These are phyloP conservation scores for Brachycybe producta DNA, from an alignment of 2,888 invertebrate species.

Conservation along the genomic window DNA sequence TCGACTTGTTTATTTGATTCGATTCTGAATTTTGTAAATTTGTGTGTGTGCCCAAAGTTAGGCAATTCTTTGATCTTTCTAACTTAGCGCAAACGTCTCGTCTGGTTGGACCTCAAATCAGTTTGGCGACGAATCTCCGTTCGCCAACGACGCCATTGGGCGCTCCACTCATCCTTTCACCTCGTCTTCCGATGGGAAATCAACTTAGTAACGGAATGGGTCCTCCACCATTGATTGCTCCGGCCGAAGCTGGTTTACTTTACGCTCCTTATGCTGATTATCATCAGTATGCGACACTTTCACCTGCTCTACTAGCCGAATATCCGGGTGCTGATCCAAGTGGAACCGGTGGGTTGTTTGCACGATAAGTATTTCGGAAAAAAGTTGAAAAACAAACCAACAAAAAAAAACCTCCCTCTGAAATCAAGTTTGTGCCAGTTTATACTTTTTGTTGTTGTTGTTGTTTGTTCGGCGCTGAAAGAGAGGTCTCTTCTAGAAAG, in stretches of 20 bases:
- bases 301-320: constrained; percentile 52
- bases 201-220: constrained; percentile 44
- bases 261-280: constrained; percentile 72
- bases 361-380: constrained; percentile 53
- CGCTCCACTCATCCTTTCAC: constrained; percentile 83
- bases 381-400: no score
- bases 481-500: no score
- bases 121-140: constrained; percentile 38
- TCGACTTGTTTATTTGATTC: no score
- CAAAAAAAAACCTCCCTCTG: no score
- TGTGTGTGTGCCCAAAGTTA: no score
- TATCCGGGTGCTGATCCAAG: constrained; percentile 59
- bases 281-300: constrained; percentile 74
- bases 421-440: no score
- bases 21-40: no score
- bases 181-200: constrained; percentile 69
- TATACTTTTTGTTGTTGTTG: no score
- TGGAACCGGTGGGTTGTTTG: constrained; percentile 76
- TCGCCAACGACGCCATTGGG: constrained; percentile 63
- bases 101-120: constrained; percentile 19
- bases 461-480: no score
- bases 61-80: no score
- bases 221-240: constrained; percentile 46
- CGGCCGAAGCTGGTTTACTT: constrained; percentile 65
- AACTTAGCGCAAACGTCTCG: constrained; percentile 21